Conservation (phyloP, 2,888 invertebrate genomes). For the Drosophila infuscata region DNA sequence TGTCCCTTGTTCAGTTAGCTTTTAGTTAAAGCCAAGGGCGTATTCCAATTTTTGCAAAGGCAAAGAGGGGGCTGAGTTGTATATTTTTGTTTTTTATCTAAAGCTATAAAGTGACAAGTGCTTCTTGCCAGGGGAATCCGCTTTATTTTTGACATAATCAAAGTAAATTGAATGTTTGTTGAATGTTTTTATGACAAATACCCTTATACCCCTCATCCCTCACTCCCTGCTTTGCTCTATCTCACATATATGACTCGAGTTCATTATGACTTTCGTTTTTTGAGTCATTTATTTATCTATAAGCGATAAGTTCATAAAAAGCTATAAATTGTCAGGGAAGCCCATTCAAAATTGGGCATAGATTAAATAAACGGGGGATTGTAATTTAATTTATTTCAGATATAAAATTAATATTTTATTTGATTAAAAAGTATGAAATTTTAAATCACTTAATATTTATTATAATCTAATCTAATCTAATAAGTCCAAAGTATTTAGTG, state of each 20-base stretch:
- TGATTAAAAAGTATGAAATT: not conserved
- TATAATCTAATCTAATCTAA: not conserved
- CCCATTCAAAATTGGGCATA: not conserved
- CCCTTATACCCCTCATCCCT: not conserved
- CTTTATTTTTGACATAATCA: not conserved
- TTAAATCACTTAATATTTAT: not conserved
- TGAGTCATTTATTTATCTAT: not conserved
- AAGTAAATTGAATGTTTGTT: not conserved
- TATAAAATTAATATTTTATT: not conserved
- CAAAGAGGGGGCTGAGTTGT: not conserved
- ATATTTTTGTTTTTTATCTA: not conserved
- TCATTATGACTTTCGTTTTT: not conserved
- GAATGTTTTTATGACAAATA: not conserved
- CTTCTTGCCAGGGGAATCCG: not conserved
- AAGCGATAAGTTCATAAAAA: not conserved
- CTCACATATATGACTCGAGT: not conserved
- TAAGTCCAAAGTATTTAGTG: not conserved
- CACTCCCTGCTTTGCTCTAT: not conserved
- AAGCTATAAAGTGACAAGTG: not conserved
- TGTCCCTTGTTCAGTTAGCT: slow-evolving; percentile 7
- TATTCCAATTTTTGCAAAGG: not conserved
- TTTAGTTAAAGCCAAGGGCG: not conserved
- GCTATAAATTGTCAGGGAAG: not conserved
- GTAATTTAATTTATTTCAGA: not conserved
- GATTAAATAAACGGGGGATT: not conserved